A percentile compares a stretch with the other conserved stretches of the same genome.
Conservation (phyloP, 2,797 vertebrate species). For the Chelmon rostratus region DNA sequence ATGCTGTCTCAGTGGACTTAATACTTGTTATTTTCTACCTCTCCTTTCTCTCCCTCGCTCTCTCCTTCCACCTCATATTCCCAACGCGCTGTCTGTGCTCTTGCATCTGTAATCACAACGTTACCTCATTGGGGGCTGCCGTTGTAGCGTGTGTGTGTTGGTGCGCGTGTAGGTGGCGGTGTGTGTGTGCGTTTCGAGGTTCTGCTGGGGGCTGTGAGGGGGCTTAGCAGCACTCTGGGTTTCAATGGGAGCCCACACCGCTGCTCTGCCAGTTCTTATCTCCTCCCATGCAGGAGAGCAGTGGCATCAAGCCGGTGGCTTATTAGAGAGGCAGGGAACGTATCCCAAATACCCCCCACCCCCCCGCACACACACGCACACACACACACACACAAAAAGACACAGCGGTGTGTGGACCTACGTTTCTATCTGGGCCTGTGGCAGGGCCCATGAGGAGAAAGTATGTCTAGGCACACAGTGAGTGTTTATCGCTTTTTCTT, state of each 20-base stretch:
- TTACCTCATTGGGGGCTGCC: conserved; percentile 79
- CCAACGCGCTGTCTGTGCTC: conserved; percentile 70
- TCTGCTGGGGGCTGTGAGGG: conserved; percentile 77
- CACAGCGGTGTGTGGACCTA: conserved; percentile 60
- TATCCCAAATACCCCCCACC: conserved; percentile 75
- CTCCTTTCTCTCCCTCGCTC: conserved; percentile 57
- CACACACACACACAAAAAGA: conserved; percentile 48
- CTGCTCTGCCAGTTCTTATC: conserved; percentile 85
- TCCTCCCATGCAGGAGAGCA: conserved; percentile 84
- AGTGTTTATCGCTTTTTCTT: conserved; percentile 75
- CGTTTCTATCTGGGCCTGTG: conserved; percentile 69
- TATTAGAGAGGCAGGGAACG: conserved; percentile 85
- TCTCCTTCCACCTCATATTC: conserved; percentile 79
- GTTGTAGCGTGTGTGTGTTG: conserved; percentile 67
- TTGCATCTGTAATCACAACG: conserved; percentile 84
- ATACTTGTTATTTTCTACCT: conserved; percentile 80
- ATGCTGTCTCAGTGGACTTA: conserved; percentile 81
- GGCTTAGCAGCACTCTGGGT: conserved; percentile 81
- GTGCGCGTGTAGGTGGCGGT: conserved; percentile 27
- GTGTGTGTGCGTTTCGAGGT: conserved; percentile 64
- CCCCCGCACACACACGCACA: conserved; percentile 23
- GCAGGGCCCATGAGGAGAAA: conserved; percentile 67
- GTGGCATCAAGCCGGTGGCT: conserved; percentile 85
- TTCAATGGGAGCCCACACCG: conserved; percentile 82
- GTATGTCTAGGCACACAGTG: conserved; percentile 62